These are phyloP conservation scores for Nettapus auritus DNA, from an alignment of 2,113 vertebrate genomes.

Conservation along the genomic window DNA sequence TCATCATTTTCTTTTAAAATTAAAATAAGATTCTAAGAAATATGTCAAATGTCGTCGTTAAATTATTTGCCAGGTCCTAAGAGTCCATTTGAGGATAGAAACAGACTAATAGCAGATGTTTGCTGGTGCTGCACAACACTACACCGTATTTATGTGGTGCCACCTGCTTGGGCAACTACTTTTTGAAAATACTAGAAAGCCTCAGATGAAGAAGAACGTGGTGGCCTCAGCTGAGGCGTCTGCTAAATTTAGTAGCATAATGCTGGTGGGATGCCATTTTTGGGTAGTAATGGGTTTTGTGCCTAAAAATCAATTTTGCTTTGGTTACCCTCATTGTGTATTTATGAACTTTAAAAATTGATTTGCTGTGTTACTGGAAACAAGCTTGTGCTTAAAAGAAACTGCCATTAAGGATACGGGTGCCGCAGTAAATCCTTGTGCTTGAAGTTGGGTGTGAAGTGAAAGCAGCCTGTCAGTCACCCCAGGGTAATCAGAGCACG, in stretches of 20 bases:
- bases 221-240: neutral
- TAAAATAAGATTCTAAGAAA: neutral
- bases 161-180: neutral
- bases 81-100: neutral
- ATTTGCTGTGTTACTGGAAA: neutral
- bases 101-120: accelerated
- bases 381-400: neutral
- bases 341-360: neutral
- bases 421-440: neutral
- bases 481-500: accelerated
- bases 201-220: neutral
- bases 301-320: neutral
- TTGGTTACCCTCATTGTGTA: neutral
- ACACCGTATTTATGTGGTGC: accelerated
- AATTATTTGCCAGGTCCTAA: neutral
- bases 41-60: neutral
- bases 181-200: neutral
- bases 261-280: neutral
- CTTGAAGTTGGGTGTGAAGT: neutral
- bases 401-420: accelerated
- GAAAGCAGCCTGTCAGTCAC: accelerated
- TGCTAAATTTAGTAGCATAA: neutral
- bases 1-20: neutral
- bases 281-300: neutral
- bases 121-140: neutral